Percentiles rank a stretch among this genome's conserved stretches.
Evolutionary conservation across 2,113 vertebrate genomes (phyloP).

Genomic region (Empidonax alnorum): DNA sequence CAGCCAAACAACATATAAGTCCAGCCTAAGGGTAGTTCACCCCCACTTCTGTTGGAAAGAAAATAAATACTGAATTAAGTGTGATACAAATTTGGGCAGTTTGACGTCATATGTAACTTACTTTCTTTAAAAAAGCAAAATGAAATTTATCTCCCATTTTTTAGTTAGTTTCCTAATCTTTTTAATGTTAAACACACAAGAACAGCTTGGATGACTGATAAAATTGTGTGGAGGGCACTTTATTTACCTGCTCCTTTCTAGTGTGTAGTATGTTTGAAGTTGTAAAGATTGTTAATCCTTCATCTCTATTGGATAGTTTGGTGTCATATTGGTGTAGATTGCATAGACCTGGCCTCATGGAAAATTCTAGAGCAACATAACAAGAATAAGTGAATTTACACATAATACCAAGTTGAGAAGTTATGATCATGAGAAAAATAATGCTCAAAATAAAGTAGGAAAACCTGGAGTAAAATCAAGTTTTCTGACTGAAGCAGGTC

Average conservation of each 20-base stretch:
- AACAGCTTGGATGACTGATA: not conserved
- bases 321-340: not conserved
- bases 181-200: not conserved
- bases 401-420: not conserved
- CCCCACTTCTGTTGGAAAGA: not conserved
- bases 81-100: not conserved
- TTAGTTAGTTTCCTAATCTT: not conserved
- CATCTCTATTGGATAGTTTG: not conserved
- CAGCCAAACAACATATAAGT: not conserved
- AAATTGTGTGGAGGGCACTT: not conserved
- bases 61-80: not conserved
- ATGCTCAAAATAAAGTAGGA: not conserved
- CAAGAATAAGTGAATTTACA: not conserved
- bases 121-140: not conserved
- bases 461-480: not conserved
- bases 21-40: not conserved
- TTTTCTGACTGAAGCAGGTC: not conserved
- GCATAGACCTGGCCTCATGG: not conserved
- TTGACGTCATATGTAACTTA: not conserved
- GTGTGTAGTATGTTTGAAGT: not conserved
- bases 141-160: not conserved
- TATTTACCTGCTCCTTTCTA: not conserved
- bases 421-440: not conserved
- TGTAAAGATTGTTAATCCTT: not conserved
- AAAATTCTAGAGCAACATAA: not conserved